Conservation (phyloP, 2,797 vertebrate genomes). For the Lacerta agilis region DNA sequence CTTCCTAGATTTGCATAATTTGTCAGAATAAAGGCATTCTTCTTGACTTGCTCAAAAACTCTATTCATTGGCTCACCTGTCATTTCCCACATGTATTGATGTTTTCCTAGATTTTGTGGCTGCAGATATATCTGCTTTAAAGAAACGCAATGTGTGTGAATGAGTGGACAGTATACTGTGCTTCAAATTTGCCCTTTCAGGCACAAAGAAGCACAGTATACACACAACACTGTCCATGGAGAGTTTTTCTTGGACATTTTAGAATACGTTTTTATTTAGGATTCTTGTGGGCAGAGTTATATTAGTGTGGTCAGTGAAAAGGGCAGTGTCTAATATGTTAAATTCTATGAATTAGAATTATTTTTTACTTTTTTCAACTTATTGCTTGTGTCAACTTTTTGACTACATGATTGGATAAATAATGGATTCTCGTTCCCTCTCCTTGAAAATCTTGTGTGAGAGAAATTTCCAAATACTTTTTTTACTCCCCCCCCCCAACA, state of each 20-base stretch:
- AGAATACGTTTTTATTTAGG: neutral
- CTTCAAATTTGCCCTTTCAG: neutral
- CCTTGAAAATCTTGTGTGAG: neutral
- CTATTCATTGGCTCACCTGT: too few species aligned
- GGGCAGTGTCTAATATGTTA: neutral
- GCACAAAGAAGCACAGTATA: neutral
- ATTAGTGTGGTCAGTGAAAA: neutral
- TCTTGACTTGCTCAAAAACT: too few species aligned
- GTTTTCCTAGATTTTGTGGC: too few species aligned
- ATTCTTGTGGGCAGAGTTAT: neutral
- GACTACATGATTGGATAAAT: neutral
- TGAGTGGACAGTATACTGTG: neutral
- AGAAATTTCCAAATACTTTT: neutral
- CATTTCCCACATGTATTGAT: too few species aligned
- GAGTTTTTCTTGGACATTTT: neutral
- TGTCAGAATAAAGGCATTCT: too few species aligned
- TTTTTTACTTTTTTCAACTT: neutral
- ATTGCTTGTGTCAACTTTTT: neutral
- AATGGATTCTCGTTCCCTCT: neutral
- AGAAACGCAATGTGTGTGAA: too few species aligned
- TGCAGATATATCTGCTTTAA: too few species aligned
- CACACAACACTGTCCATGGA: neutral
- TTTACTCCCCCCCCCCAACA: neutral
- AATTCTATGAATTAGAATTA: neutral
- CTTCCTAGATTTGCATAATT: too few species aligned